Evolutionary conservation across 2,888 invertebrate genomes (phyloP), one percentile per base, ranked within the genome.

Genomic region (Luperina nickerlii): DNA sequence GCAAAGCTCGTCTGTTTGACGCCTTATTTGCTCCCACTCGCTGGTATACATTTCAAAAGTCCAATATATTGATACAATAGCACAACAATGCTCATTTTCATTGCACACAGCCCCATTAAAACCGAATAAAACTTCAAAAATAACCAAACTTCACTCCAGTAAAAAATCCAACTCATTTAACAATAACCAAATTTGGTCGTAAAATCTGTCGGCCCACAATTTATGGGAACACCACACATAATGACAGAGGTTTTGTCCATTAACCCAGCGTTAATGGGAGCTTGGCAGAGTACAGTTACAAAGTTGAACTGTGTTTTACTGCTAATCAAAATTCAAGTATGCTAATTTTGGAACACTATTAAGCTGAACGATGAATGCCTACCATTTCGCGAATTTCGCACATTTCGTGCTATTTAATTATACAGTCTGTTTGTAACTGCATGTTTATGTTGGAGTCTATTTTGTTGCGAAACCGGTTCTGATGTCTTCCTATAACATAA

Each of bases 311-410:
- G 93, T 93, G 93, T 95, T 95, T 94, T 93, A 95, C 92, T 92
- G 94, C 94, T 95, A 94, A 95, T 96, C 95, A 95, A 95, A 95
- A 96, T 96, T 96, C 95, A 95, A 94, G 93, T 95, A 96, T 96
- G 96, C 92, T 95, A 96, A 96, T 96, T 93, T 92, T 91, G 91
- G 92, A 93, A 92, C 92, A 92, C 92, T 94, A 93, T 94, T 92
- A 94, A 91, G 89, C 87, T 89, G 88, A 90, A 90, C 87, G 87
- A 86, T 87, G 86, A 84, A 84, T 85, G 88, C 87, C 82, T 87
- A 80, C 86, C 77, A 85, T 87, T 89, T 85, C 74, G 83, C 83
- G 84, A 87, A 88, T 89, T 88, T 86, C 80, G 76, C 86, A 82
- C 87, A 89, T 89, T 88, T 88, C 79, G 79, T 79, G 84, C 81